Conservation (phyloP, 2,888 invertebrate species). For the Antitype chi region DNA sequence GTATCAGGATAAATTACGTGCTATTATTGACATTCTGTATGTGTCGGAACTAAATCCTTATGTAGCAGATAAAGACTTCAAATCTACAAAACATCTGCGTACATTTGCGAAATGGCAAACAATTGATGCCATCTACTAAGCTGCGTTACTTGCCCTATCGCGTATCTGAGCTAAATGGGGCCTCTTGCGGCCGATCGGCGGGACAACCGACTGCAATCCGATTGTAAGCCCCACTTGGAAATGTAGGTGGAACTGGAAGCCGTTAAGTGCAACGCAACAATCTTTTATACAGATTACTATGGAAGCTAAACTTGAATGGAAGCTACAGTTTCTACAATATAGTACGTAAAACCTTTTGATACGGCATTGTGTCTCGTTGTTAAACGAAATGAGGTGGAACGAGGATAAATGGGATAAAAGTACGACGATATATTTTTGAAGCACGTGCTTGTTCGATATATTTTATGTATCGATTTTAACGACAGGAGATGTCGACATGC, state of each 20-base stretch:
- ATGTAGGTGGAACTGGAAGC: slow-evolving; percentile 47
- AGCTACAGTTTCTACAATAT: slow-evolving; percentile 44
- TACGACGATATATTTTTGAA: slow-evolving; percentile 3
- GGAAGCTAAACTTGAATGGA: slow-evolving; percentile 43
- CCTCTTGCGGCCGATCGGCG: slow-evolving; percentile 22
- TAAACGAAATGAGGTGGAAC: slow-evolving; percentile 36
- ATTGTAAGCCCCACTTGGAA: slow-evolving; percentile 64
- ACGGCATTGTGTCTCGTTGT: slow-evolving; percentile 34
- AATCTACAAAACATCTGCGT: not conserved
- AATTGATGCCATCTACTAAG: slow-evolving; percentile 25
- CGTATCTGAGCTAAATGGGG: slow-evolving; percentile 27
- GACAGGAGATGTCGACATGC: not conserved
- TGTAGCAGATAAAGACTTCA: not conserved
- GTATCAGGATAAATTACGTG: not conserved
- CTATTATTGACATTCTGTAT: not conserved
- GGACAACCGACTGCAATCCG: slow-evolving; percentile 54
- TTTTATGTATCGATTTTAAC: slow-evolving; percentile 1
- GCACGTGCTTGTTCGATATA: not conserved
- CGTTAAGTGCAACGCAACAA: slow-evolving; percentile 52
- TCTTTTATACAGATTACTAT: slow-evolving; percentile 52
- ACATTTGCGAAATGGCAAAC: slow-evolving; percentile 36
- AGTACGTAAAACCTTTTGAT: slow-evolving; percentile 40
- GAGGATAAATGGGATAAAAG: slow-evolving; percentile 20
- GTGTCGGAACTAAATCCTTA: not conserved
- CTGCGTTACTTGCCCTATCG: slow-evolving; percentile 34